Conservation (phyloP, 2,113 vertebrate genomes). For the Muscicapa adusta region DNA sequence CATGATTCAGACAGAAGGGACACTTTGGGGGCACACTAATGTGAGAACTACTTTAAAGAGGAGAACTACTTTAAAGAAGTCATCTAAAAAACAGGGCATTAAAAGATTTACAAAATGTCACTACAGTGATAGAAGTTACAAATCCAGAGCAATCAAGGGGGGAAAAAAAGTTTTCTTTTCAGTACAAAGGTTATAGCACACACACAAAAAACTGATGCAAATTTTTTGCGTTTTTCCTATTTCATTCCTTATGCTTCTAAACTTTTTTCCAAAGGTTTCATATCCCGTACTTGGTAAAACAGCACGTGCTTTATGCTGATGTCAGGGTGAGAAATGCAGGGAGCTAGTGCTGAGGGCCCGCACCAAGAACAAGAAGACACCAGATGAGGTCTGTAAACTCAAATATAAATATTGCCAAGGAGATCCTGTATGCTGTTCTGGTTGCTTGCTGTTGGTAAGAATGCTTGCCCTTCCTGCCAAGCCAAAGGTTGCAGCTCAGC, state of each 20-base stretch:
- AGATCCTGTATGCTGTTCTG: fast-evolving
- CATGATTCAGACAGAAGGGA: neutral
- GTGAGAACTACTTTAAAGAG: neutral
- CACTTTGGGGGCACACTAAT: neutral
- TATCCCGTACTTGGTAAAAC: neutral
- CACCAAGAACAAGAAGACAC: neutral
- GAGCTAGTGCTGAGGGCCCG: neutral
- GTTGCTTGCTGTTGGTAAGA: neutral
- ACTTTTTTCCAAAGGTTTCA: neutral
- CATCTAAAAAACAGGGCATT: neutral
- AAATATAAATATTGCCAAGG: neutral
- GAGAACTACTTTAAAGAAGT: neutral
- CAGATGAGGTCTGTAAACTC: neutral
- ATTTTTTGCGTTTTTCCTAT: neutral
- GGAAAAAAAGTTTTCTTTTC: neutral
- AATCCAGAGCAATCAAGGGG: neutral
- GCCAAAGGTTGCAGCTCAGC: neutral
- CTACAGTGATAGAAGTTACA: neutral
- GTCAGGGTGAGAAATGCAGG: neutral
- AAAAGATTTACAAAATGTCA: neutral
- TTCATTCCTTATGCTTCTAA: neutral
- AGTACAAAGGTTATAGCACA: neutral
- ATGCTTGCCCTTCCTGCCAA: fast-evolving
- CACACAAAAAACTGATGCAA: neutral
- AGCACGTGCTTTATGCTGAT: neutral